Percentiles rank a stretch among this genome's conserved stretches.
Evolutionary conservation across 2,797 vertebrate species (phyloP).

Genomic region (Sebastes trivittatus): DNA sequence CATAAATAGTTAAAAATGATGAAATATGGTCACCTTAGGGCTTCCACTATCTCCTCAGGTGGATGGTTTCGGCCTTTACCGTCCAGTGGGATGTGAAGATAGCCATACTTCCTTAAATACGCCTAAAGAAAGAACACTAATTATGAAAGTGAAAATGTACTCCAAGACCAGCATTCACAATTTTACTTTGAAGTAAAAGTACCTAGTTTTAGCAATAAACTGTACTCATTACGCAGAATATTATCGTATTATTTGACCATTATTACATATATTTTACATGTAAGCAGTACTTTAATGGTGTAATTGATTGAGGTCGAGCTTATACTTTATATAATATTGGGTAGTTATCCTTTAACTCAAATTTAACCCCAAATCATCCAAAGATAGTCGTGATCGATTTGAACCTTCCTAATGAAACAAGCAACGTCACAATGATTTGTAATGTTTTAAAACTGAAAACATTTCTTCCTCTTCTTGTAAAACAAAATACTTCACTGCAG

Average conservation of each 20-base stretch:
- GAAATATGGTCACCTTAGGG: slow-evolving; percentile 74
- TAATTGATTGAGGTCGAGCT: neutral
- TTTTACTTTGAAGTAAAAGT: neutral
- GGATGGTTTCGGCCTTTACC: slow-evolving; percentile 54
- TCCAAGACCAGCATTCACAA: neutral
- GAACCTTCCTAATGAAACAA: neutral
- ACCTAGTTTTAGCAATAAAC: too few relatives aligned
- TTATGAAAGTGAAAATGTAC: neutral
- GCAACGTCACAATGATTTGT: neutral
- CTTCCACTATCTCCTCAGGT: slow-evolving; percentile 76
- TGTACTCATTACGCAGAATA: too few relatives aligned
- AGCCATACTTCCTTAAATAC: slow-evolving; percentile 85
- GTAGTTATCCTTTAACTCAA: too few relatives aligned
- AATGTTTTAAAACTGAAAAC: neutral
- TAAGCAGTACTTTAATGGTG: neutral
- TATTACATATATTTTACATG: too few relatives aligned
- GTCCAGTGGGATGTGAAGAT: slow-evolving; percentile 82
- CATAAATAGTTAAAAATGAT: neutral
- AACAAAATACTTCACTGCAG: neutral
- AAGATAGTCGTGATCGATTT: neutral
- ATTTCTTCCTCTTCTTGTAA: neutral
- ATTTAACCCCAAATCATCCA: too few relatives aligned
- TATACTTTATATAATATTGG: neutral
- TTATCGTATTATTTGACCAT: too few relatives aligned
- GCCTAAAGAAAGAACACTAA: slow-evolving; percentile 61